Percentiles rank a stretch among this genome's conserved stretches.
Conservation (phyloP, 2,888 invertebrate species). For the Rhagonycha lutea region DNA sequence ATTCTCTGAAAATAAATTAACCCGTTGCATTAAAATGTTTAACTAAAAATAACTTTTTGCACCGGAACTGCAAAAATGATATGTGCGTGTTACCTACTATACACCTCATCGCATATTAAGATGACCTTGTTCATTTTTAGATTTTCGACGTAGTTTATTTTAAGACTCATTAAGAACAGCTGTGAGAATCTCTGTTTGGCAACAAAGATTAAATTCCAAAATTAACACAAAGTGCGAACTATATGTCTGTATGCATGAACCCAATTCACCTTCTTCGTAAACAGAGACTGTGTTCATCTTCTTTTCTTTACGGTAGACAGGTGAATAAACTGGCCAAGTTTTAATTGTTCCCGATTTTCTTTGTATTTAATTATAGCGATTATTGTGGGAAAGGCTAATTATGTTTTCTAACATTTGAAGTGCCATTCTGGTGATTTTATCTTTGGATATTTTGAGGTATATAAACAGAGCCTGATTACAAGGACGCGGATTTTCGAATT, state of each 20-base stretch:
- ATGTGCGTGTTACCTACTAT: background rate
- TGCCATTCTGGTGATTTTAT: too few relatives aligned
- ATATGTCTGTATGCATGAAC: background rate
- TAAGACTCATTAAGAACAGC: constrained; percentile 22
- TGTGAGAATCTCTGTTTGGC: constrained; percentile 21
- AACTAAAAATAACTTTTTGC: background rate
- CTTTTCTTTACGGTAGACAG: background rate
- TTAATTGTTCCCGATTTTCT: background rate
- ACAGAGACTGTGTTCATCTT: background rate
- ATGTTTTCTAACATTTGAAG: background rate
- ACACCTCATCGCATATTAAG: background rate
- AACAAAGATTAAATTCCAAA: constrained; percentile 21
- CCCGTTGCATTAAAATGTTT: background rate
- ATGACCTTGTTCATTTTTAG: constrained; percentile 12
- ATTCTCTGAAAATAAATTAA: constrained; percentile 51
- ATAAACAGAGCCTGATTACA: background rate
- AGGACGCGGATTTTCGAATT: background rate
- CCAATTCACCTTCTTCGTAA: constrained; percentile 11
- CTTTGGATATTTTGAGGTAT: background rate
- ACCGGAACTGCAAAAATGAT: constrained; percentile 4
- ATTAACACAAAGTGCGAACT: constrained; percentile 11
- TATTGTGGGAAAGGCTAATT: background rate
- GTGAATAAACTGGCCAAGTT: constrained; percentile 10
- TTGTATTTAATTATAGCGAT: background rate
- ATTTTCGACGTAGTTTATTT: constrained; percentile 8